Base-by-base conservation (phyloP, 1,140 invertebrate species). In the Nasonia giraulti region DNA sequence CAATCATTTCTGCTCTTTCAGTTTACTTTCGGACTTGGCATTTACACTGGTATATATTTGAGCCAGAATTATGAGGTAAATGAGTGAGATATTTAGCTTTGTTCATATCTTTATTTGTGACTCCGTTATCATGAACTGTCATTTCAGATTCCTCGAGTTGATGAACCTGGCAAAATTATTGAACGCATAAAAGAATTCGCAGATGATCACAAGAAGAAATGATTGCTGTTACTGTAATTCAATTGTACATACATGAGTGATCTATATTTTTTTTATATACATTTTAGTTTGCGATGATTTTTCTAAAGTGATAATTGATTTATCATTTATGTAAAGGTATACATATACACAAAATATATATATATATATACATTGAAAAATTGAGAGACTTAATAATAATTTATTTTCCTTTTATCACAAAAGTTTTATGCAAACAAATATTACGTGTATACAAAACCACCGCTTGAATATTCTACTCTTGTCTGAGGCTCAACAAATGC, bases 401-500 rank as follows among this genome's bases (percentile, higher is more conserved):
- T 78, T 78, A 82, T 80, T 87, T 87, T 87, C 86, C 74, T 86
- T 89, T 87, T 85, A 87, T 86, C 83, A 87, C 75, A 89, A 88
- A 87, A 87, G 85, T 85, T 83, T 76, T 77, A 87, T 79, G 47
- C 40, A 71, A 82, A 37, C n/a, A 82, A 80, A 17, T 47, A 87
- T 93, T 94, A 95, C 87, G 94, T 91, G 88, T 97, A 95, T 76
- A 95, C 94, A 84, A 97, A 91, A 83, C 98, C 97, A 82, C 97
- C 98, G 62, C 97, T 97, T 88, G 97, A 96, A 93, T 96, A 97
- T 93, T 99, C 98, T 83, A 97, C 94, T 91, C 97, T 95, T 87
- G 95, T 95, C 92, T 97, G 97, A 10, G 98, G 97, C 91, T 99
- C 97, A 50, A 99, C 97, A 94, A 99, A 99, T 68, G 98, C 98